These are phyloP conservation scores for Dasyornis broadbenti DNA, from an alignment of 2,113 vertebrate species.

Conservation along the genomic window DNA sequence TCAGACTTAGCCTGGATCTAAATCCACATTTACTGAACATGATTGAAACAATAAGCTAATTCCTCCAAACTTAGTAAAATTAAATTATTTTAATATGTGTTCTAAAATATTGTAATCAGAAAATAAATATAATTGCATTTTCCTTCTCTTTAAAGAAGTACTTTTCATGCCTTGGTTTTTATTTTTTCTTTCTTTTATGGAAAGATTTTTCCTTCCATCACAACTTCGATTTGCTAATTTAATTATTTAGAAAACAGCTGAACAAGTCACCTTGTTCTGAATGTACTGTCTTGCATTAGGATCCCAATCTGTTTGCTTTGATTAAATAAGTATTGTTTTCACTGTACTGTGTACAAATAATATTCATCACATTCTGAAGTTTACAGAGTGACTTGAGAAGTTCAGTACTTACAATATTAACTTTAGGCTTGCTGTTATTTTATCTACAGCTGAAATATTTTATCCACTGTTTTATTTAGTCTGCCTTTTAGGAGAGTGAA, in stretches of 20 bases:
- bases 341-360: background rate
- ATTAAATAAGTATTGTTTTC: conserved; percentile 17
- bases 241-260: conserved; percentile 15
- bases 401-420: background rate
- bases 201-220: background rate
- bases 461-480: background rate
- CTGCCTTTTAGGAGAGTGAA: background rate
- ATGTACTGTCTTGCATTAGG: background rate
- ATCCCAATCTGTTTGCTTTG: background rate
- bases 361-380: background rate
- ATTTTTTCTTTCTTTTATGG: background rate
- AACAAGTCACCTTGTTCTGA: background rate
- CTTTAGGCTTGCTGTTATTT: background rate
- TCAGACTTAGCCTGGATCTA: background rate
- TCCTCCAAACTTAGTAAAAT: background rate
- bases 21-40: background rate
- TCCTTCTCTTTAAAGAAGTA: background rate
- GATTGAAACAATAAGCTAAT: background rate
- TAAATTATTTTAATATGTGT: background rate
- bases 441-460: background rate
- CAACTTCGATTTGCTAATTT: background rate
- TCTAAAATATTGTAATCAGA: background rate
- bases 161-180: background rate
- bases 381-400: background rate
- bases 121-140: background rate